Evolutionary conservation across 2,797 vertebrate species (phyloP), one percentile per base, ranked within the genome.

Genomic region (Bryconaethiops microstoma): DNA sequence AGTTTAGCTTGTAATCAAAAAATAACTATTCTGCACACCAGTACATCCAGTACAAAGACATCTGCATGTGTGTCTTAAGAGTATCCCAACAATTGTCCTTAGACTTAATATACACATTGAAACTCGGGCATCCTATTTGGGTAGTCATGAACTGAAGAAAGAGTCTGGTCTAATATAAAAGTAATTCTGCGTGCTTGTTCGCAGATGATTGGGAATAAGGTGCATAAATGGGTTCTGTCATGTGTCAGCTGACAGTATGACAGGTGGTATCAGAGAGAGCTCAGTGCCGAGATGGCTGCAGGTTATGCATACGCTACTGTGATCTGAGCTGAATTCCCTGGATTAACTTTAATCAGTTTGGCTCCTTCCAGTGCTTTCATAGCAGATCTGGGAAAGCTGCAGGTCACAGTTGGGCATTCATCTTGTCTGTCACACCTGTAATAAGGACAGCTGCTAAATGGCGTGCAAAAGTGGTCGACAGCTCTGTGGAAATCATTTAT

Each of bases 301-400:
- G 86, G 76, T 76, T 78, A 78, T 39, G 55, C 87, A 89, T 90
- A 88, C 86, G 78, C 85, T 85, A 76, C 82, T 81, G 77, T 84
- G 90, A 92, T 90, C 87, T 89, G 85, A 87, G 85, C 86, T 86
- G 76, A 85, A 84, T 87, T 85, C 68, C 52, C 14, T 65, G 89
- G 88, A 89, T 91, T 91, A 91, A 84, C 83, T 87, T 89, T 90
- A 82, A 88, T 89, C 91, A 85, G 88, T 39, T 42, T 68, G 40
- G 81, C 88, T 89, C 83, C 87, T 88, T 89, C 84, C 78, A 75
- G 82, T 17, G 42, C 83, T 82, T 82, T 80, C 72, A 23, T 54
- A 2, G 25, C 76, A 83, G 81, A 85, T 85, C 70, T 54, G 76
- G 39, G 73, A 14, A n/a, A 78, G 48, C 54, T 75, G 42, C 40